Evolutionary conservation across 2,888 invertebrate species (phyloP).

Genomic region (Harpalus rufipes): DNA sequence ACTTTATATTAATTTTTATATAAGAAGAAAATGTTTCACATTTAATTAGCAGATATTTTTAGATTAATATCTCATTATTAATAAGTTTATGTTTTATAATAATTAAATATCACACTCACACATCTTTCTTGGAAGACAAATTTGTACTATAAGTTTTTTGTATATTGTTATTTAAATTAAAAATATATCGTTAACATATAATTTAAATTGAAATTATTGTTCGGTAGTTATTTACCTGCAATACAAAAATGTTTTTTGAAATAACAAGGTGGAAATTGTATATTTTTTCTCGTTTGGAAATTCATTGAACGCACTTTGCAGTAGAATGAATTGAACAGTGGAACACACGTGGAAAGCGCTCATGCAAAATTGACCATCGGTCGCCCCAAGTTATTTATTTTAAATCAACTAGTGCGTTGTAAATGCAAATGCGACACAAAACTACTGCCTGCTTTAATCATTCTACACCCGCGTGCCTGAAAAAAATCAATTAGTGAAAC

Average conservation of each 20-base stretch:
- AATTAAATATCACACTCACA: no score
- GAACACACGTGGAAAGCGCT: conserved; percentile 3
- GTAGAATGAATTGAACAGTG: background rate
- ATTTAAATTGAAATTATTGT: no score
- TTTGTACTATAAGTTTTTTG: no score
- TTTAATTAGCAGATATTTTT: no score
- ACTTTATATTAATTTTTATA: no score
- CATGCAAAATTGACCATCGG: conserved; percentile 41
- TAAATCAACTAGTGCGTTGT: conserved; percentile 47
- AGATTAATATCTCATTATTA: no score
- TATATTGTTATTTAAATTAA: no score
- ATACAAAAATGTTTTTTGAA: background rate
- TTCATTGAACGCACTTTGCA: background rate
- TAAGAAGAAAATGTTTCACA: no score
- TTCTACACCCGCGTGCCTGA: background rate
- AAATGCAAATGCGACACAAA: conserved; percentile 27
- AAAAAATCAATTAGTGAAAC: background rate
- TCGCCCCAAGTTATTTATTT: conserved; percentile 36
- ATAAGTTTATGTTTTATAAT: no score
- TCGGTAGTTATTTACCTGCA: no score
- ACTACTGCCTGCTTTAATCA: background rate
- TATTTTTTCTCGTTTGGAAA: background rate
- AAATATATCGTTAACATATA: no score
- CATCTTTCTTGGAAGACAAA: no score
- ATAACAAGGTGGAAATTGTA: background rate